A percentile compares a stretch with the other conserved stretches of the same genome.
Evolutionary conservation across 2,888 invertebrate species (phyloP).

Genomic region (Meta bourneti): DNA sequence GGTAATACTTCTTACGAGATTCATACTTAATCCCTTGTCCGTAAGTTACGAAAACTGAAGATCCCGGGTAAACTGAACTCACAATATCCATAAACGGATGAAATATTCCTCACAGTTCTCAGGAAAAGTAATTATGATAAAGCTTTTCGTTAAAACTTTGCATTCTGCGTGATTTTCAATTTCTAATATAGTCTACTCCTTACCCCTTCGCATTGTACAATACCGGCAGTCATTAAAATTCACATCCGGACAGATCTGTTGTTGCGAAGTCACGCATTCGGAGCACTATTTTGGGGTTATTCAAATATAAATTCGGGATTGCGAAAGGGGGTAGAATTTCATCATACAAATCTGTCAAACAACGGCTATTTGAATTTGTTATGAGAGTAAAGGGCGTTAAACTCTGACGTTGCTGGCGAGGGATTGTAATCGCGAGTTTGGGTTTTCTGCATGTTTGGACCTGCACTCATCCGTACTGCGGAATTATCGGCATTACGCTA

Average conservation of each 20-base stretch:
- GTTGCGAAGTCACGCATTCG: background rate
- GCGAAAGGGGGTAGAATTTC: conserved; percentile 11
- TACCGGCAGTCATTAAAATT: background rate
- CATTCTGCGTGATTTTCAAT: background rate
- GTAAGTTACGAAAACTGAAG: too few species aligned
- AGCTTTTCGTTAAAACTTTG: background rate
- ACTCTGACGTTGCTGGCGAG: background rate
- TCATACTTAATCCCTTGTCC: too few species aligned
- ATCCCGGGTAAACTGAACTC: background rate
- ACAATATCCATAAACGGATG: background rate
- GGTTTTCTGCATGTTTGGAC: conserved; percentile 2
- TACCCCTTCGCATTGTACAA: background rate
- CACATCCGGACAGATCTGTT: background rate
- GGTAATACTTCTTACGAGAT: too few species aligned
- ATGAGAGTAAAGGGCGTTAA: conserved; percentile 15
- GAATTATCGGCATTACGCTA: conserved; percentile 42
- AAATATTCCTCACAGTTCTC: conserved; percentile 3
- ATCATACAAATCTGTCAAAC: conserved; percentile 23
- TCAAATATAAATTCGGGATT: conserved; percentile 2
- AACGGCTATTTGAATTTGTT: conserved; percentile 35
- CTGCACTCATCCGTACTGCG: conserved; percentile 14
- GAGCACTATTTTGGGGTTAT: background rate
- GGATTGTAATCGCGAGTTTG: background rate
- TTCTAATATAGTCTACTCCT: background rate
- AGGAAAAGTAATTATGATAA: conserved; percentile 25